A percentile compares a stretch with the other conserved stretches of the same genome.
Evolutionary conservation across 2,888 invertebrate genomes (phyloP).

Genomic region (Microplitis manilae): DNA sequence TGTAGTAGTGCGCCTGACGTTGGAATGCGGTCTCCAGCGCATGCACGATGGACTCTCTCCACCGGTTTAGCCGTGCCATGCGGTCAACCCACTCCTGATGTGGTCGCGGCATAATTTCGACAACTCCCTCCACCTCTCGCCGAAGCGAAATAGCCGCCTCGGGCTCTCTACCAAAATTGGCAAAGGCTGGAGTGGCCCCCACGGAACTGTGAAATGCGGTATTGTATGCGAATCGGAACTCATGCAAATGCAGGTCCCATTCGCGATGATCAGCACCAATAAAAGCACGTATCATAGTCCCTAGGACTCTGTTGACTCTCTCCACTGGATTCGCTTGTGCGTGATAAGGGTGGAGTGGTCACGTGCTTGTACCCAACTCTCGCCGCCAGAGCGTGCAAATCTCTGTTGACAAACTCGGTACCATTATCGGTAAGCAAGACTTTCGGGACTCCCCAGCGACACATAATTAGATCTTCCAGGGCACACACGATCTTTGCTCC

Average conservation of each 20-base stretch:
- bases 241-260: constrained; percentile 35
- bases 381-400: constrained; percentile 19
- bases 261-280: constrained; percentile 43
- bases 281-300: constrained; percentile 37
- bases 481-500: constrained; percentile 18
- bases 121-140: too few species aligned
- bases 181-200: too few species aligned
- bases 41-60: too few species aligned
- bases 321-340: constrained; percentile 40
- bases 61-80: too few species aligned
- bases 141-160: too few species aligned
- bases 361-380: constrained; percentile 24
- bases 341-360: constrained; percentile 39
- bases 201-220: constrained; percentile 25
- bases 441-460: constrained; percentile 33
- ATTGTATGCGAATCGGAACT: constrained; percentile 47
- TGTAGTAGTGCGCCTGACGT: too few species aligned
- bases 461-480: constrained; percentile 14
- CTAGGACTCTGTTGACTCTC: constrained; percentile 31
- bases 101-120: too few species aligned
- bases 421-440: constrained; percentile 38
- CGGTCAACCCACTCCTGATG: too few species aligned
- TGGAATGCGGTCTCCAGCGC: too few species aligned
- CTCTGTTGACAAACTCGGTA: constrained; percentile 35
- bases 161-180: background rate